These are phyloP conservation scores for Aethes cnicana DNA, from an alignment of 2,888 invertebrate genomes.

Conservation along the genomic window DNA sequence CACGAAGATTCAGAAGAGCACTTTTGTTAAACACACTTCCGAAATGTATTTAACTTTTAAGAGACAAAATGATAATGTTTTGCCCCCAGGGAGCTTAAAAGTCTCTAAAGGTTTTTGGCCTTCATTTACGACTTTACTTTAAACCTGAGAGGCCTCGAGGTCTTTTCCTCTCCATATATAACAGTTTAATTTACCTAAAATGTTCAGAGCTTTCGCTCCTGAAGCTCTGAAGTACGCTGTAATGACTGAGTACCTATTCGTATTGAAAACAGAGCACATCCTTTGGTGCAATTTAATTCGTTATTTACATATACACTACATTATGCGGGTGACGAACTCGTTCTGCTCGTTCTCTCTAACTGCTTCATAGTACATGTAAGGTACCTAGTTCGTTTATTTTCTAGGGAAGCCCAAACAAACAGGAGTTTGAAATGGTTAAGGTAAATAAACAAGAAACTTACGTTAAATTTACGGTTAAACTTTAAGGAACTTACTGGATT, in stretches of 20 bases:
- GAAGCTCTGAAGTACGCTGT: background rate
- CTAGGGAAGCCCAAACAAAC: too few relatives aligned
- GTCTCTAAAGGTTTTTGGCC: constrained; percentile 4
- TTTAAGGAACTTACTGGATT: too few relatives aligned
- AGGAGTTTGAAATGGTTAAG: too few relatives aligned
- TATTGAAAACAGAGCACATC: background rate
- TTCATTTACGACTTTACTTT: constrained; percentile 14
- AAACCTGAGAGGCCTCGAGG: background rate
- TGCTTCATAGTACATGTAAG: too few relatives aligned
- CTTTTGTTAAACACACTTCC: background rate
- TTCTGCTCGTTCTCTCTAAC: too few relatives aligned
- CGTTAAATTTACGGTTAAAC: too few relatives aligned
- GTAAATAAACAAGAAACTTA: too few relatives aligned
- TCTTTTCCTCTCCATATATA: constrained; percentile 2
- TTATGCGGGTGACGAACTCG: background rate
- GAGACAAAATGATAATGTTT: constrained; percentile 8
- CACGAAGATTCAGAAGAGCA: background rate
- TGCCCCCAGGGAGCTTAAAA: constrained; percentile 6
- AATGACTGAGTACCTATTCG: too few relatives aligned
- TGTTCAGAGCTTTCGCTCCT: background rate
- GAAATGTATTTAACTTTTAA: constrained; percentile 5
- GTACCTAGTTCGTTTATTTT: too few relatives aligned
- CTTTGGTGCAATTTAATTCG: constrained; percentile 1
- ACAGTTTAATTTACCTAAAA: background rate
- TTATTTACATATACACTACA: background rate